These are phyloP conservation scores for Anabas testudineus DNA, from an alignment of 2,797 vertebrate species.

Conservation along the genomic window DNA sequence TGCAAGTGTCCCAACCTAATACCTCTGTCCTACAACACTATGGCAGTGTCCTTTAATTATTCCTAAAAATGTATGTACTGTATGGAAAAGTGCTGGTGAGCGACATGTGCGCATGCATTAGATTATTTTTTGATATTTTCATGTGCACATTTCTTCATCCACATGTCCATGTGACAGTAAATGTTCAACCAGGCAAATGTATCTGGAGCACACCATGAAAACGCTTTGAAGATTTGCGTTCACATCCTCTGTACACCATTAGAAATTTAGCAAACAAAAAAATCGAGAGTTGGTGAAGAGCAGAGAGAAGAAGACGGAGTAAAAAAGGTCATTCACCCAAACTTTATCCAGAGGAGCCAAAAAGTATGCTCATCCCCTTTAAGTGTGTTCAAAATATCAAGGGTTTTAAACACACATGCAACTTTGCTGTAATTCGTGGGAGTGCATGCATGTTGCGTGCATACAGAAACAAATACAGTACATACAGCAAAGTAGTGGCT, in stretches of 20 bases:
- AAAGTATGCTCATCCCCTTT: constrained; percentile 27
- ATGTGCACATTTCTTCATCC: constrained; percentile 20
- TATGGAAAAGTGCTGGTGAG: neutral
- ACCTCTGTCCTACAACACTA: neutral
- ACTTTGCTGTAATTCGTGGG: constrained; percentile 31
- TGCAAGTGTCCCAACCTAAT: neutral
- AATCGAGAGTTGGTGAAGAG: constrained; percentile 8
- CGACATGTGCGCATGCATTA: constrained; percentile 17
- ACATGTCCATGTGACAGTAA: constrained; percentile 22
- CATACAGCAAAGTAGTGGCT: constrained; percentile 26
- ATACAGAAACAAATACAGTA: constrained; percentile 26
- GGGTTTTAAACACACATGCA: constrained; percentile 38
- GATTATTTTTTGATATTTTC: neutral
- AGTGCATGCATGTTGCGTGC: constrained; percentile 43
- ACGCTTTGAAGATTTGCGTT: constrained; percentile 54
- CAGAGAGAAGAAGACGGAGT: constrained; percentile 13
- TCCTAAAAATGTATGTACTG: too few species aligned
- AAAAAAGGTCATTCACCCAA: constrained; percentile 23
- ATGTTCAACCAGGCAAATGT: constrained; percentile 24
- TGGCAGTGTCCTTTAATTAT: neutral
- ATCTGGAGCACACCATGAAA: constrained; percentile 34
- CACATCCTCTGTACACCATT: constrained; percentile 40
- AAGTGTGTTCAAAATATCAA: constrained; percentile 42
- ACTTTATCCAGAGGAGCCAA: constrained; percentile 31
- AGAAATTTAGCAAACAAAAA: constrained; percentile 56